phyloP scores from a whole-genome alignment of 2,797 vertebrate species.

The Lagorchestes hirsutus region DNA sequence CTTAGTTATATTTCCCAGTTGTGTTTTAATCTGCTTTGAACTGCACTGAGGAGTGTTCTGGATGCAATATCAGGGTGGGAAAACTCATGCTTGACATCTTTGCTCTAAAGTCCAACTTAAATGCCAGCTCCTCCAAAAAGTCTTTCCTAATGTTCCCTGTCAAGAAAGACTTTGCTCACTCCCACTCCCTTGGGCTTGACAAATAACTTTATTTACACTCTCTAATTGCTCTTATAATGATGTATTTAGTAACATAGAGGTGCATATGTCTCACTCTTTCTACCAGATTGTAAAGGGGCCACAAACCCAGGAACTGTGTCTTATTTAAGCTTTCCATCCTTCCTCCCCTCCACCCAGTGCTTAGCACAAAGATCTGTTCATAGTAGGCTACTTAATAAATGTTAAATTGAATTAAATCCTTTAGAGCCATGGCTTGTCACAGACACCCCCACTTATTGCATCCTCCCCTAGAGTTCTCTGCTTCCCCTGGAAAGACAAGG shows the following conservation, averaged over 20 bases:
- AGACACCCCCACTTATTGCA: not conserved
- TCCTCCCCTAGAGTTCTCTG: not conserved
- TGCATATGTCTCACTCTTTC: not conserved
- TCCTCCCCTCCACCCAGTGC: not conserved
- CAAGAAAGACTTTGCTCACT: not conserved
- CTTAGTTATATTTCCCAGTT: not conserved
- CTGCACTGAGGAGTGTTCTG: not conserved
- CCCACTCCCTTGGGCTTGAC: not conserved
- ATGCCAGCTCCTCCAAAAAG: not conserved
- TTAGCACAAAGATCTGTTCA: not conserved
- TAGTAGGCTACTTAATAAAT: not conserved
- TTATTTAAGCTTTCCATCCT: not conserved
- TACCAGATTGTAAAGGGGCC: not conserved
- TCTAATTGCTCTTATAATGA: not conserved
- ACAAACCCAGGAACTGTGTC: not conserved
- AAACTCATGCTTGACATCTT: not conserved
- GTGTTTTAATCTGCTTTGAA: not conserved
- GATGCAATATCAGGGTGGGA: not conserved
- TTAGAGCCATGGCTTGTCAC: not conserved
- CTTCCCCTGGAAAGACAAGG: slow-evolving; percentile 3
- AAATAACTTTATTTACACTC: not conserved
- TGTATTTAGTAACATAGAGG: not conserved
- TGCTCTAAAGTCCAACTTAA: not conserved
- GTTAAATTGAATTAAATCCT: not conserved
- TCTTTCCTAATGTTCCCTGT: not conserved